Evolutionary conservation across 2,113 vertebrate species (phyloP).

Genomic region (Neolamprologus hecqui): DNA sequence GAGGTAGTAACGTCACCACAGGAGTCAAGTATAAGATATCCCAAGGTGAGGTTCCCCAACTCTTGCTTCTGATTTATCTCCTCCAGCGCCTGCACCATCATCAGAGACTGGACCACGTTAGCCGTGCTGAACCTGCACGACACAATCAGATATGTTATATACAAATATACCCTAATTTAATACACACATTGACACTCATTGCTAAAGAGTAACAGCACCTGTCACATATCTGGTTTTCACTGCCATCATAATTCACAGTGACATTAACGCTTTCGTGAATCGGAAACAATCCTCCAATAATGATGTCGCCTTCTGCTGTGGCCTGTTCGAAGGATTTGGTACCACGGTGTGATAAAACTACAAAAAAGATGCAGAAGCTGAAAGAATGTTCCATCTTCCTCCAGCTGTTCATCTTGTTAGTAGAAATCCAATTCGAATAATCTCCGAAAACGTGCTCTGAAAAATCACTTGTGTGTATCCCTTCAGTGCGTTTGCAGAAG

Average conservation of each 20-base stretch:
- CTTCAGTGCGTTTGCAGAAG: neutral
- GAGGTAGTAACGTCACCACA: slow-evolving; percentile 27
- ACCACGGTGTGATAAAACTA: neutral
- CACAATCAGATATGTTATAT: neutral
- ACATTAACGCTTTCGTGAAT: neutral
- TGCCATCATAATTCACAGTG: neutral
- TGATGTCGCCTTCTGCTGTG: slow-evolving; percentile 1
- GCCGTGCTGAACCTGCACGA: neutral
- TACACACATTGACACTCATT: neutral
- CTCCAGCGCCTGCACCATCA: slow-evolving; percentile 38
- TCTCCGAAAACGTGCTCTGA: neutral
- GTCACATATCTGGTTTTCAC: neutral
- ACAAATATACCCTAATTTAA: neutral
- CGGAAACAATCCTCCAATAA: slow-evolving; percentile 21
- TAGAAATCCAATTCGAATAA: neutral
- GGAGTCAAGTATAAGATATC: slow-evolving; percentile 40
- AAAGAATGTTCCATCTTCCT: neutral
- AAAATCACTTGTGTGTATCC: neutral
- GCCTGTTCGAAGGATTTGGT: neutral
- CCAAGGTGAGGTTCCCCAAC: slow-evolving; percentile 37
- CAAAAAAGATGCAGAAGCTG: neutral
- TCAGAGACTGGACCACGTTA: slow-evolving; percentile 13
- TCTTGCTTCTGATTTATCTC: slow-evolving; percentile 14
- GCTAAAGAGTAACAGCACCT: neutral
- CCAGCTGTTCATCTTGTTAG: neutral